Base-by-base conservation (phyloP, 2,888 invertebrate genomes). In the Pseudococcus viburni region DNA sequence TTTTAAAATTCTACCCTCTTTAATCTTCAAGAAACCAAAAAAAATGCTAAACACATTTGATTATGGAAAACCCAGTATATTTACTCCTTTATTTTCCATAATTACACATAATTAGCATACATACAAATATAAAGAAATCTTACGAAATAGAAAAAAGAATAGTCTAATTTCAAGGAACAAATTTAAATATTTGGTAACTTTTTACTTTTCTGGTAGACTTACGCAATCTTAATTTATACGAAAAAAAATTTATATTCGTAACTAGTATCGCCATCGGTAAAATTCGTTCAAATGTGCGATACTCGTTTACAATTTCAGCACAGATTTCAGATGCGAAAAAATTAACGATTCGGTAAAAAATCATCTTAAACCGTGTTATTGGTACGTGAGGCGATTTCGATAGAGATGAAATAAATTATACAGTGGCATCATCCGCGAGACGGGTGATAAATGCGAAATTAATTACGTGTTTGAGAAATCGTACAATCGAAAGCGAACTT, bases 401-500 rank as follows among this genome's bases (percentile, higher is more conserved):
- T 26, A 73, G 6, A 59, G 12, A 64, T 11, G 33, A n/a, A 73
- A 73, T 22, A 73, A 33, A 73, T 33, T 73, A 73, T 11, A n/a
- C n/a, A n/a, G 26, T n/a, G 15, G 73, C 33, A 15, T 73, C 73
- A 33, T 33, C 33, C 5, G 73, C 11, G 15, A 33, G 19, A 22
- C 19, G 59, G 59, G 11, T 73, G 33, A 73, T 73, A 33, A 33
- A 73, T 73, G 33, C 26, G 15, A 73, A 73, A 26, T 26, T 33
- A 33, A 73, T 73, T 33, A 33, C 73, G 26, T 33, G 73, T 73
- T 73, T 73, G 73, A 33, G 33, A 80, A 80, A 80, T 80, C 80
- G 80, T 80, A 80, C 80, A 80, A 46, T 80, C 80, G 42, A 80
- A 80, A 80, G 80, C 80, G 80, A 80, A 80, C 46, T 80, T 80